These are phyloP conservation scores for Operophtera brumata DNA, from an alignment of 2,888 invertebrate genomes.

Conservation along the genomic window DNA sequence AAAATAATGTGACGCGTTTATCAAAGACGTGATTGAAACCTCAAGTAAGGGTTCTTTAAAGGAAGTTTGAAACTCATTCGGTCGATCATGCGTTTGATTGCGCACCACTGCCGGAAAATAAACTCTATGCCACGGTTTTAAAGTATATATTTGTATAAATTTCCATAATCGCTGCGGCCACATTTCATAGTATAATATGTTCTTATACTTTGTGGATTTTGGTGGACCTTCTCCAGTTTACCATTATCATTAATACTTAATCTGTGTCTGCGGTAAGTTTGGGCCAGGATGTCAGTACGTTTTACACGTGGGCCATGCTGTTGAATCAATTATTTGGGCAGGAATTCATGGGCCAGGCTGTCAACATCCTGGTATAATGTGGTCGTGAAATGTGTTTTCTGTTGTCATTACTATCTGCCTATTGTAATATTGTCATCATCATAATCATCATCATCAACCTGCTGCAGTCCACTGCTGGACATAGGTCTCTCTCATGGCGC, in stretches of 20 bases:
- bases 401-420: not conserved
- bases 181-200: conserved; percentile 25
- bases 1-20: not conserved
- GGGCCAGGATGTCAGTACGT: no score
- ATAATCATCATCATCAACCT: no score
- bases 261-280: no score
- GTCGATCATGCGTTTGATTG: conserved; percentile 25
- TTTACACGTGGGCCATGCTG: no score
- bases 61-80: conserved; percentile 26
- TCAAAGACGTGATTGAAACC: conserved; percentile 23
- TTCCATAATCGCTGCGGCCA: conserved; percentile 16
- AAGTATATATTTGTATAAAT: conserved; percentile 20
- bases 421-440: no score
- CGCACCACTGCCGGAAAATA: conserved; percentile 6
- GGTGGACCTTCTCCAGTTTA: conserved; percentile 16
- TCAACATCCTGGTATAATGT: conserved; percentile 1
- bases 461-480: no score
- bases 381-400: not conserved
- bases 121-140: conserved; percentile 15
- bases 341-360: no score
- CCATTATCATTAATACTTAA: no score
- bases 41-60: conserved; percentile 17
- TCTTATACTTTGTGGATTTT: conserved; percentile 22
- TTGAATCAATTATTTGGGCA: no score
- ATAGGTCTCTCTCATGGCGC: no score